phyloP scores from a whole-genome alignment of 53 echinoderm and acorn worm species.

The Antedon mediterranea region DNA sequence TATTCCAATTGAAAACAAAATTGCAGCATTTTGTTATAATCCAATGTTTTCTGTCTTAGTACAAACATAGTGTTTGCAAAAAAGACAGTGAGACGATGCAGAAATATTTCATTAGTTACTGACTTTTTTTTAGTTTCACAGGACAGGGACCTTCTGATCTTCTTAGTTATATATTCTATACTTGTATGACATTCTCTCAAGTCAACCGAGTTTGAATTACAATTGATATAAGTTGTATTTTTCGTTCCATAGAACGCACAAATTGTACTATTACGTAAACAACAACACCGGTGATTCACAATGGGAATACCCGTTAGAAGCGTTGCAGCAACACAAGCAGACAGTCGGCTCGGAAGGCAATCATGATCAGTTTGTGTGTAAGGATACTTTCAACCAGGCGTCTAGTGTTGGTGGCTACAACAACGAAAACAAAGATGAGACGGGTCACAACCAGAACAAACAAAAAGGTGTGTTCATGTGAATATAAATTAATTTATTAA shows the following conservation, averaged over 20 bases:
- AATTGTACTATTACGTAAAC: conserved; percentile 87
- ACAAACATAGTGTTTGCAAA: too few species aligned
- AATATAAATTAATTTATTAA: background rate
- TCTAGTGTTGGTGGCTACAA: background rate
- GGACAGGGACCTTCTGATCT: too few species aligned
- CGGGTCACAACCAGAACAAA: background rate
- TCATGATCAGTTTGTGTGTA: background rate
- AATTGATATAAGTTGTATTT: background rate
- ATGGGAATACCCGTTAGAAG: conserved; percentile 78
- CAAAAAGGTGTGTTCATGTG: background rate
- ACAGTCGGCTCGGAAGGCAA: background rate
- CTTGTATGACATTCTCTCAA: too few species aligned
- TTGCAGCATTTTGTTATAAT: too few species aligned
- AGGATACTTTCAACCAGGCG: background rate
- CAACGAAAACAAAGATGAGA: background rate
- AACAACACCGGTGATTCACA: conserved; percentile 58
- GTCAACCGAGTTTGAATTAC: too few species aligned
- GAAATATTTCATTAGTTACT: too few species aligned
- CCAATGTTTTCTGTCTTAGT: too few species aligned
- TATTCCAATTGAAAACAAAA: too few species aligned
- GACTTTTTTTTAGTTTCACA: too few species aligned
- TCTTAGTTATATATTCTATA: too few species aligned
- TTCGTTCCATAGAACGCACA: conserved; percentile 53
- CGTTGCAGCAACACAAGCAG: conserved; percentile 10
- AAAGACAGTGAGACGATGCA: too few species aligned